Base-by-base conservation (phyloP, 2,888 invertebrate species). In the Drosophila birchii region DNA sequence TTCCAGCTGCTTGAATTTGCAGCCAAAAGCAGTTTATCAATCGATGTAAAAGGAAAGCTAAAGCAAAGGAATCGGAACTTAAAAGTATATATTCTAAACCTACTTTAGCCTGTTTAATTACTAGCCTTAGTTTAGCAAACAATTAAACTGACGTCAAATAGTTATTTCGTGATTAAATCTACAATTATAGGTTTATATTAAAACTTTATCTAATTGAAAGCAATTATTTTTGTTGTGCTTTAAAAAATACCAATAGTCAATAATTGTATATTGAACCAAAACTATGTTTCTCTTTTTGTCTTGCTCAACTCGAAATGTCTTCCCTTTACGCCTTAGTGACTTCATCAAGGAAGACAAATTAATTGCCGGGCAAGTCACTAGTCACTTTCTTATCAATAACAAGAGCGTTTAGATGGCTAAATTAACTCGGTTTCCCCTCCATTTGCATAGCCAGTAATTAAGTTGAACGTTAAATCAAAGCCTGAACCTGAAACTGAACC, bases 361-460 rank as follows among this genome's bases (percentile, higher is more conserved):
- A 68, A 57, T 49, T 68, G 68, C 68, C 41, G 2, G 23, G 14
- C 20, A 34, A 56, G 18, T 61, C 34, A 34, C 39, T 69, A 56
- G 26, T 61, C 61, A 34, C 39, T 69, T 43, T 68, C 75, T 80
- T 81, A 80, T 81, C 78, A 62, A 72, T 79, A 80, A 79, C 73
- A 70, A 60, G 74, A 69, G 68, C 70, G 68, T 77, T 74, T 80
- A 78, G 87, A 78, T 87, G 82, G 73, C 85, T 85, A 82, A 85
- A 87, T 87, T 82, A 83, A 82, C 72, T 72, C 44, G 29, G 43
- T 44, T 61, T 59, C 16, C 20, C 20, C 32, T 8, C 34, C 39
- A 69, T 43, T 69, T 60, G 29, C 63, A 71, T 56, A 75, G 80
- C 80, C 75, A 64, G 32, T 16, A 34, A 74, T 54, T 26, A 68